Base-by-base conservation (phyloP, 2,888 invertebrate genomes). In the Bellardia pandia region DNA sequence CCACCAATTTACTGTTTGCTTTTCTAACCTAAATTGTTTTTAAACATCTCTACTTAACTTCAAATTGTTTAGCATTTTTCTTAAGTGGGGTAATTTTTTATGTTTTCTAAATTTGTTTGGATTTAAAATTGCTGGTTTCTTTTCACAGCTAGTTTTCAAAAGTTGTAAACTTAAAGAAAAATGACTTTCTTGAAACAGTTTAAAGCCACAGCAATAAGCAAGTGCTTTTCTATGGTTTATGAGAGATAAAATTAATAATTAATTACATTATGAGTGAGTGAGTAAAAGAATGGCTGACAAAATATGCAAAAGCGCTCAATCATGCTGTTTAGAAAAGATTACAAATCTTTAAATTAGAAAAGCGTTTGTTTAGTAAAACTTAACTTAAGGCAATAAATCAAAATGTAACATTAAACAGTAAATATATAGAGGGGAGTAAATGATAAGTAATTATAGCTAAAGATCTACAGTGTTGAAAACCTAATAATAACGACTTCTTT, bases 171-270 rank as follows among this genome's bases (percentile, higher is more conserved):
- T 6, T 16, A 8, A 14, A 72, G 72, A 77, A 72, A 77, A 72
- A 77, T 83, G 42, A 66, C 56, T 83, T 72, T 30, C 48, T 3
- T 33, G n/a, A 66, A 30, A 58, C 75, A 69, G 45, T 53, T 14
- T 37, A n/a, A 51, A 69, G 56, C 69, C 51, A 14, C 82, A 56
- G 45, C 30, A 66, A 62, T 66, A 71, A 77, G 37, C 1, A 33
- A 33, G 33, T 60, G 37, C 77, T 71, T 71, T 83, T 48, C 33
- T 74, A n/a, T 69, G 82, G 58, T 68, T 82, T 60, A 66, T 51
- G 14, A 42, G n/a, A 77, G 66, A 77, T 77, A 56, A 77, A 53
- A 66, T n/a, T 8, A 45, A 53, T 66, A 76, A 77, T 66, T 77
- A 77, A 64, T 76, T 76, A 76, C 14, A 60, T 53, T 72, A 56